Evolutionary conservation across 1,140 invertebrate species (phyloP), one percentile per base, ranked within the genome.

Genomic region (Nilaparvata lugens): DNA sequence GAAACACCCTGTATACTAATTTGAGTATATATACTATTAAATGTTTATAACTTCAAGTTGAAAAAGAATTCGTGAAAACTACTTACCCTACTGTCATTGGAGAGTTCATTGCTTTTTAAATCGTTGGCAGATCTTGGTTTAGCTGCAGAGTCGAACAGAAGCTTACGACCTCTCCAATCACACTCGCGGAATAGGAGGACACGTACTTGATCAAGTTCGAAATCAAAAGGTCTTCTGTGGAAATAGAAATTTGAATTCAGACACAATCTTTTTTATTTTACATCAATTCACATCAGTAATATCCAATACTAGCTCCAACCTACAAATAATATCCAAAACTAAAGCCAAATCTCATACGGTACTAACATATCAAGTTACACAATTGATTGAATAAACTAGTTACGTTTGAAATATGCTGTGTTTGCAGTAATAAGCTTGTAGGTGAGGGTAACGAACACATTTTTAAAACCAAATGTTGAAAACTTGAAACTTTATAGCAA

Each of bases 151-250:
- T 95, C 92, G 73, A 92, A 94, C 7, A 94, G 76, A 18, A 94
- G 75, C 67, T 87, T 87, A 58, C 88, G 77, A 13, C 88, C 89
- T 62, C 83, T 79, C 69, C 83, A 83, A 67, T 93, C 90, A 72
- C 88, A 89, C 75, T 95, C 92, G 65, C 84, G 83, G 74, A 91
- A 93, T 59, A 94, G 76, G 66, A 94, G 75, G 58, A 94, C 78
- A 58, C 91, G 78, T 52, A 88, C 81, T 76, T 87, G 82, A 68
- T 86, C 80, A 51, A 74, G 73, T 64, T 75, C 76, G 68, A 84
- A 81, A 63, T 74, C 73, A 66, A 81, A 77, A 1, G 62, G 62
- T 62, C 68, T 71, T 62, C 76, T 74, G 62, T 70, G 69, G 64
- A 31, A 71, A 71, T 35, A 35, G 31, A 35, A 35, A 11, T 35